Evolutionary conservation across 1,140 invertebrate species (phyloP), one percentile per base, ranked within the genome.

Genomic region (Trichoplusia ni): DNA sequence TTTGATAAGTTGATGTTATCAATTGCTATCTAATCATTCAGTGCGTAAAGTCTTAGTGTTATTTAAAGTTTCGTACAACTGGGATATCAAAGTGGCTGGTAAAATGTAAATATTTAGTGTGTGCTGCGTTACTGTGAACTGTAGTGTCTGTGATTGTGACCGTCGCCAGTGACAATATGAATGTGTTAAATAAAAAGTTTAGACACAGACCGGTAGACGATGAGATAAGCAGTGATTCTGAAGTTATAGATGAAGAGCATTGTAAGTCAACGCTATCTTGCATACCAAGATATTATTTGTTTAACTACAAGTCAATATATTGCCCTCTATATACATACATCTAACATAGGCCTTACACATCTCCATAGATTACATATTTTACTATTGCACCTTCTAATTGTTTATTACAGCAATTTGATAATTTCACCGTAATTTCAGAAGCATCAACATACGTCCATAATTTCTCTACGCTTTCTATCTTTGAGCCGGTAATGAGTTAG

Each of bases 11-110:
- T 62, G 35, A 66, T 58, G 68, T 64, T 90, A 88, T 90, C 84
- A 82, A 65, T 62, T 69, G 64, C 69, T 89, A 89, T 89, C 87
- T 90, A 80, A 88, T 89, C 86, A 75, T 73, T 75, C 66, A 76
- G 65, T 65, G 61, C 73, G 73, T 74, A 76, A 81, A 79, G 75
- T 86, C 77, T 90, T 83, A 90, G 83, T 90, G 78, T 75, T 87
- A 79, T 81, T 81, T 83, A 61, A 64, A 62, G 64, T 75, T 82
- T 70, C 67, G 62, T 60, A 73, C 74, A 62, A 79, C 70, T 70
- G 69, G 59, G 69, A 72, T 75, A 75, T 71, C 47, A 49, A 33
- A 56, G 68, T 54, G 56, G 71, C 63, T 31, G 37, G 49, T 63
- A 47, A 64, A 14, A 67, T 79, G 61, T 40, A 53, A 64, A 67